These are phyloP conservation scores for Pelobates cultripes DNA, from an alignment of 2,797 vertebrate genomes.

Conservation along the genomic window DNA sequence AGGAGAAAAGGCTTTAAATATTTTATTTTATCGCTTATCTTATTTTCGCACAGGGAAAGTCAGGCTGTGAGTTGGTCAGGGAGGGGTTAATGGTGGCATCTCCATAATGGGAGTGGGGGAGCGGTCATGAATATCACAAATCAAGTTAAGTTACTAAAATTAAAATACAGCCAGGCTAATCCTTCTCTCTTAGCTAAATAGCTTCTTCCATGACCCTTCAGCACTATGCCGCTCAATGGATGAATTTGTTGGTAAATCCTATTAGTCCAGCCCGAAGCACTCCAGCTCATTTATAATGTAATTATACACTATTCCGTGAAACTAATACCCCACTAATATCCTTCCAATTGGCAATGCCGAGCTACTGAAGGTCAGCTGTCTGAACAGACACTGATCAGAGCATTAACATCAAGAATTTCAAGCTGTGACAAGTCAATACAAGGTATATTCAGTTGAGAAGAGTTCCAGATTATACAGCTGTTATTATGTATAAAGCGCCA, in stretches of 20 bases:
- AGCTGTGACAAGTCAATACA: neutral
- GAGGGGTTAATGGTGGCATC: neutral
- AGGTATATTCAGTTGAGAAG: no score
- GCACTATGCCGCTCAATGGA: neutral
- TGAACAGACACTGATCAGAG: neutral
- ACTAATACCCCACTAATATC: slow-evolving; percentile 15
- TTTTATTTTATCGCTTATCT: no score
- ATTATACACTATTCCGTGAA: slow-evolving; percentile 19
- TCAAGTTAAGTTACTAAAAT: neutral
- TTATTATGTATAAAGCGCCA: no score
- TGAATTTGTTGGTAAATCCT: slow-evolving; percentile 19
- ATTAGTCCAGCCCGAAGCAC: neutral
- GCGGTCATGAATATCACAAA: neutral
- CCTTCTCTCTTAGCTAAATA: neutral
- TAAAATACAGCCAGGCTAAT: neutral
- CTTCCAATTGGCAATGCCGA: neutral
- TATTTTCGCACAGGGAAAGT: no score
- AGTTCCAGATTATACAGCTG: no score
- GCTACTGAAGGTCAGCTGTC: neutral
- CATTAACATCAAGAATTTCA: neutral
- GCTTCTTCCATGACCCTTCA: neutral
- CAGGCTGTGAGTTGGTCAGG: neutral
- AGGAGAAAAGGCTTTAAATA: no score
- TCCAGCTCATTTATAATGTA: slow-evolving; percentile 2
- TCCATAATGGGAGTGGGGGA: neutral